These are phyloP conservation scores for Nesospiza acunhae DNA, from an alignment of 2,113 vertebrate genomes.

Conservation along the genomic window DNA sequence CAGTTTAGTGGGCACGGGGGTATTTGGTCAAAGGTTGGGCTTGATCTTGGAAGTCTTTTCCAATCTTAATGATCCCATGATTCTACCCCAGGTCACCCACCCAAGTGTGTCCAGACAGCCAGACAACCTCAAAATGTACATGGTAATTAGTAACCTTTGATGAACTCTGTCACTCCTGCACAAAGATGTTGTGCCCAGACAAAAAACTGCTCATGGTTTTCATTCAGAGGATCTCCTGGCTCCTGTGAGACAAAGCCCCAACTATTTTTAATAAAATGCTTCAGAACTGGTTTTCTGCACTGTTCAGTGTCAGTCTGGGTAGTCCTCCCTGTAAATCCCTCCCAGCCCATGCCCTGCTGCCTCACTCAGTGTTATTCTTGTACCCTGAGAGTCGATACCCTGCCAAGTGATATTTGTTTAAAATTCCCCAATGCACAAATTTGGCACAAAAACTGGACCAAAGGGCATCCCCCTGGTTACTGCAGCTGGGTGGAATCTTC, in stretches of 20 bases:
- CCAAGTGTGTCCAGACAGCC: neutral
- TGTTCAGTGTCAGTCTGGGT: neutral
- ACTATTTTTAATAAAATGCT: neutral
- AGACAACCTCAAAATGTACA: neutral
- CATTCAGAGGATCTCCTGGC: neutral
- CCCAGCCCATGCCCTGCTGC: neutral
- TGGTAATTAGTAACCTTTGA: neutral
- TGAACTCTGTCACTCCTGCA: neutral
- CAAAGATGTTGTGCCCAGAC: rapidly evolving
- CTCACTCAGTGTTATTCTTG: neutral
- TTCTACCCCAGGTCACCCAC: neutral
- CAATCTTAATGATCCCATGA: neutral
- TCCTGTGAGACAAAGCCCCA: neutral
- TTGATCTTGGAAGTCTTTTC: neutral
- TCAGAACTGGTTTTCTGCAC: neutral
- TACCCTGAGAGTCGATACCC: neutral
- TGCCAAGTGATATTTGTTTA: constrained; percentile 50
- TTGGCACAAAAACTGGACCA: constrained; percentile 44
- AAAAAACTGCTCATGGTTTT: neutral
- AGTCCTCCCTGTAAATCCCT: neutral
- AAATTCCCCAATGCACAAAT: constrained; percentile 46
- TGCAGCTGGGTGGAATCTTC: constrained; percentile 55
- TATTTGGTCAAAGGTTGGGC: rapidly evolving
- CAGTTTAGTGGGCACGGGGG: neutral
- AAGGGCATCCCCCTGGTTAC: constrained; percentile 63